Evolutionary conservation across 2,797 vertebrate genomes (phyloP).

Genomic region (Kryptopterus vitreolus): DNA sequence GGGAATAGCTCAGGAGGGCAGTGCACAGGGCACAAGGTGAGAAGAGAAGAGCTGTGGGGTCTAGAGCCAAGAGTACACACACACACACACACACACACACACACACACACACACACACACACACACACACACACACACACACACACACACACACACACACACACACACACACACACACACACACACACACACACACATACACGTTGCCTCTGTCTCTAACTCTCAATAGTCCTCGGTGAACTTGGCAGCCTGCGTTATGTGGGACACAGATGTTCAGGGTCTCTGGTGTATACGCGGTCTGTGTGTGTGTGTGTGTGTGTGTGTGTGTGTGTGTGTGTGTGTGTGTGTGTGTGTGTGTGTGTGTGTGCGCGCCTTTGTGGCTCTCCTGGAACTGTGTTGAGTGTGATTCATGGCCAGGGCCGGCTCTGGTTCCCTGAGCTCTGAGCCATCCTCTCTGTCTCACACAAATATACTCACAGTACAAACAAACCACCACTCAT

Average conservation of each 20-base stretch:
- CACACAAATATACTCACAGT: slow-evolving; percentile 23
- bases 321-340: slow-evolving; percentile 46
- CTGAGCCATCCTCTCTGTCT: slow-evolving; percentile 35
- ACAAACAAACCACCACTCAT: slow-evolving; percentile 9
- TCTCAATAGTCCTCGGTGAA: slow-evolving; percentile 46
- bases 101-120: slow-evolving; percentile 24
- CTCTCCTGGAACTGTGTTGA: slow-evolving; percentile 47
- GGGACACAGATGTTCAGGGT: slow-evolving; percentile 63
- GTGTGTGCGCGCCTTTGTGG: slow-evolving; percentile 20
- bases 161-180: slow-evolving; percentile 34
- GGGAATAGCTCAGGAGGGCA: slow-evolving; percentile 70
- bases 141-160: slow-evolving; percentile 47
- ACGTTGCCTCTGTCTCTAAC: slow-evolving; percentile 23
- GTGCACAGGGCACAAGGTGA: slow-evolving; percentile 64
- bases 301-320: slow-evolving; percentile 33
- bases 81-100: slow-evolving; percentile 30
- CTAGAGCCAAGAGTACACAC: slow-evolving; percentile 22
- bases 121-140: slow-evolving; percentile 34
- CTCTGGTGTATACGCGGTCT: slow-evolving; percentile 49
- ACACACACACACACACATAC: slow-evolving; percentile 47
- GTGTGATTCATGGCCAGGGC: slow-evolving; percentile 58
- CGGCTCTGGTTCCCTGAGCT: slow-evolving; percentile 59
- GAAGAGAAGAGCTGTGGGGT: slow-evolving; percentile 64
- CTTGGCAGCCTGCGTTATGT: slow-evolving; percentile 59
- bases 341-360: slow-evolving; percentile 49